A percentile compares a stretch with the other conserved stretches of the same genome.
Conservation (phyloP, 2,888 invertebrate genomes). For the Microctonus hyperodae region DNA sequence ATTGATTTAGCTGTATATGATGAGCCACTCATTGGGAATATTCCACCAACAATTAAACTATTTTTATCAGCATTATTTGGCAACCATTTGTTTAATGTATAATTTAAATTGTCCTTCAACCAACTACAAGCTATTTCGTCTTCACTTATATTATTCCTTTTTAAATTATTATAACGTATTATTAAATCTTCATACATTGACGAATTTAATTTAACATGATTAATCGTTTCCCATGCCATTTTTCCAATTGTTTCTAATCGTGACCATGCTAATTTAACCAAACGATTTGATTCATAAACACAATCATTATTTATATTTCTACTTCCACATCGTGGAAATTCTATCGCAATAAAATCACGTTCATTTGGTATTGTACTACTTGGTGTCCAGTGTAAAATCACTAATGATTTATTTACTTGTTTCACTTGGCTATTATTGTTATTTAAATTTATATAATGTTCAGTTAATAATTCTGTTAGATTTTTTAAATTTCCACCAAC, state of each 20-base stretch:
- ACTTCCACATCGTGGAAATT: slow-evolving; percentile 69
- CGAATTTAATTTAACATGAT: slow-evolving; percentile 65
- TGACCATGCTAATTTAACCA: slow-evolving; percentile 73
- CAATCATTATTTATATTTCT: slow-evolving; percentile 65
- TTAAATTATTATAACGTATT: slow-evolving; percentile 52
- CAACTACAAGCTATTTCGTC: slow-evolving; percentile 73
- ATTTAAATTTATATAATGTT: slow-evolving; percentile 45
- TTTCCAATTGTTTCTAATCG: slow-evolving; percentile 66
- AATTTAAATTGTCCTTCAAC: slow-evolving; percentile 65
- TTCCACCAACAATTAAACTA: slow-evolving; percentile 71
- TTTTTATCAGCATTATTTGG: slow-evolving; percentile 56
- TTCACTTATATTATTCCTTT: slow-evolving; percentile 39
- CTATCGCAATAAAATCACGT: slow-evolving; percentile 65
- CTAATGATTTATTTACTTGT: slow-evolving; percentile 62
- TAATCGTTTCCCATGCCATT: slow-evolving; percentile 65
- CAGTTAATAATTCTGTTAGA: slow-evolving; percentile 60
- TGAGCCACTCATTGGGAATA: slow-evolving; percentile 73
- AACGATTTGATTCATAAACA: slow-evolving; percentile 73
- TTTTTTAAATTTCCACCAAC: slow-evolving; percentile 68
- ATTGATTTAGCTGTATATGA: slow-evolving; percentile 70
- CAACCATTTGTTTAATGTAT: slow-evolving; percentile 65
- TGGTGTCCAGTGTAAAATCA: slow-evolving; percentile 75
- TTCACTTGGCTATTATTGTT: slow-evolving; percentile 24
- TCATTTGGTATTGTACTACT: slow-evolving; percentile 68
- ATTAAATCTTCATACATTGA: slow-evolving; percentile 67